Evolutionary conservation across 2,113 vertebrate genomes (phyloP).

Genomic region (Fulica atra): DNA sequence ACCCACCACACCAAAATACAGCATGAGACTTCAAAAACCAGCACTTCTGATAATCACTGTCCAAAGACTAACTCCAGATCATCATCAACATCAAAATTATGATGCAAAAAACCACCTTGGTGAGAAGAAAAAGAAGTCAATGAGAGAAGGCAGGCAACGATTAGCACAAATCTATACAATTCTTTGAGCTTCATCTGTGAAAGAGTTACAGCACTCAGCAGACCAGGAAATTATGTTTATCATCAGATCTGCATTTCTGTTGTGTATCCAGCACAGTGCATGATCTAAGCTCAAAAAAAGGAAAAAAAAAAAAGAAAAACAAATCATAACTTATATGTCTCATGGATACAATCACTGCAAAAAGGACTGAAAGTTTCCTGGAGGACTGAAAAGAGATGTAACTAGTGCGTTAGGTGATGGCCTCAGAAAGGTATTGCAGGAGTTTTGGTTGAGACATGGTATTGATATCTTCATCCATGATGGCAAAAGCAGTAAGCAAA

Average conservation of each 20-base stretch:
- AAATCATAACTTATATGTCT: neutral
- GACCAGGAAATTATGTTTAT: neutral
- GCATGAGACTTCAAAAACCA: neutral
- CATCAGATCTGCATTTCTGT: neutral
- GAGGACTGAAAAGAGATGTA: neutral
- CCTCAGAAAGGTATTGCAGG: neutral
- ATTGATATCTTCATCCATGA: neutral
- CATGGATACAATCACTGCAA: neutral
- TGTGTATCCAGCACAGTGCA: neutral
- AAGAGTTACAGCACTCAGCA: neutral
- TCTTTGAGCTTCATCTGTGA: neutral
- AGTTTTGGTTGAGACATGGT: neutral
- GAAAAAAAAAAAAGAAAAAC: neutral
- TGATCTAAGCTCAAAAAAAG: too few species aligned
- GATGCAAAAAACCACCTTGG: neutral
- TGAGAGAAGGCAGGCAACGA: neutral
- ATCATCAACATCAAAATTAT: neutral
- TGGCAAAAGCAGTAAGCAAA: neutral
- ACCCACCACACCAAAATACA: neutral
- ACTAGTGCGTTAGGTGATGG: neutral
- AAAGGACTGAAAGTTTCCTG: neutral
- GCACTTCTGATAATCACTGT: neutral
- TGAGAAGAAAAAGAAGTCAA: neutral
- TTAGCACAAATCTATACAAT: neutral
- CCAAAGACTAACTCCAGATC: neutral